Conservation (phyloP, 1,140 invertebrate genomes). For the Plutomurus gul region DNA sequence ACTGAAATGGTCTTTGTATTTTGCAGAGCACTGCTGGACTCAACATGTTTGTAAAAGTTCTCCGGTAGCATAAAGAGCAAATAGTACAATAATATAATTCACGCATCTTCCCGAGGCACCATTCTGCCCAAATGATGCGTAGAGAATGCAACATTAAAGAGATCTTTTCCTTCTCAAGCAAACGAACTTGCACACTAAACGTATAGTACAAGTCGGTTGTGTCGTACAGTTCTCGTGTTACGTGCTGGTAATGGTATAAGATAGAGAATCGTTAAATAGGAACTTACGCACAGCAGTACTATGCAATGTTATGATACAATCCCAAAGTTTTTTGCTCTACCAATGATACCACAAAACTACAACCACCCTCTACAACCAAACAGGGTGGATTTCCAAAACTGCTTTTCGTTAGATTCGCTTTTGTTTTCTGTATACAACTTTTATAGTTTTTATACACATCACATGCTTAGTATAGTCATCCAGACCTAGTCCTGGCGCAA, state of each 20-base stretch:
- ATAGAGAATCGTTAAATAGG: too few species aligned
- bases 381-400: background rate
- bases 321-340: conserved; percentile 6
- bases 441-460: too few species aligned
- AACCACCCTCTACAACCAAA: background rate
- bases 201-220: too few species aligned
- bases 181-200: too few species aligned
- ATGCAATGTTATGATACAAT: background rate
- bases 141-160: conserved; percentile 2
- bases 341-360: background rate
- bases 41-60: background rate
- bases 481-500: too few species aligned
- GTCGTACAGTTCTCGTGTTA: too few species aligned
- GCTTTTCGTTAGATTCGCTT: too few species aligned
- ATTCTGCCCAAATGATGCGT: conserved; percentile 6
- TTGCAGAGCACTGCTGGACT: background rate
- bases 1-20: background rate
- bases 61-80: background rate
- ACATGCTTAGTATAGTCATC: too few species aligned
- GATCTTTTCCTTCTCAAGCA: background rate
- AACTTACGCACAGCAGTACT: too few species aligned
- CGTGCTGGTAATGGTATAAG: too few species aligned
- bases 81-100: too few species aligned
- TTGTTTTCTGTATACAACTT: too few species aligned
- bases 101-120: background rate